Evolutionary conservation across 1,140 invertebrate genomes (phyloP), one percentile per base, ranked within the genome.

Genomic region (Ostrea denselamellosa): DNA sequence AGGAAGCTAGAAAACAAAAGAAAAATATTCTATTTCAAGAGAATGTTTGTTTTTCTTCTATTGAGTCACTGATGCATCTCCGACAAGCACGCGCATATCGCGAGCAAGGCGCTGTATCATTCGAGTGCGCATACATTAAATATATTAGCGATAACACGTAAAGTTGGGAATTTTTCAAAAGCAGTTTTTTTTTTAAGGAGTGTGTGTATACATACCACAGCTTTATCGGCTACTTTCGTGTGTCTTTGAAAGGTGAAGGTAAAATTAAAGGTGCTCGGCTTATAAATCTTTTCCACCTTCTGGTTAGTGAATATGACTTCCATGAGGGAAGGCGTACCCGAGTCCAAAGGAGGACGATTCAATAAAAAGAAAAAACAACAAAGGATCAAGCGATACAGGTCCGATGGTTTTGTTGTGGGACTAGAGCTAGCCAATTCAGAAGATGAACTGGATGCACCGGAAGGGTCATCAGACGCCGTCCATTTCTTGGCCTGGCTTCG

Each of bases 381-480:
- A 54, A 86, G 91, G 7, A 91, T 90, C 8, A 93, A 94, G 85
- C 89, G 93, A 52, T 87, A 91, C 53, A 86, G 92, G 44, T 94
- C 93, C 0, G 93, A 94, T 86, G 93, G 93, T 5, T 94, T 92
- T 84, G 91, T 93, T 52, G 88, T 94, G 44, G 93, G 91, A 14
- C 85, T 91, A 22, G 92, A 92, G 85, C 53, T 93, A 28, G 86
- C 71, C 8, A 86, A 85, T 9, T 87, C 89, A 8, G 92, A 92
- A 10, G 91, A 92, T n/a, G 92, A 92, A 14, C 65, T 71, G n/a
- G 87, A 81, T 0, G 86, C 85, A 8, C 84, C 85, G 22, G 87
- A 86, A 51, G 71, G 56, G 9, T 85, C 53, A 9, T 62, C 89
- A 44, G 93, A 93, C 62, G 90, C 93, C 17, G 85, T 93, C 1